Evolutionary conservation across 1,140 invertebrate genomes (phyloP), one percentile per base, ranked within the genome.

Genomic region (Sweltsa coloradensis): DNA sequence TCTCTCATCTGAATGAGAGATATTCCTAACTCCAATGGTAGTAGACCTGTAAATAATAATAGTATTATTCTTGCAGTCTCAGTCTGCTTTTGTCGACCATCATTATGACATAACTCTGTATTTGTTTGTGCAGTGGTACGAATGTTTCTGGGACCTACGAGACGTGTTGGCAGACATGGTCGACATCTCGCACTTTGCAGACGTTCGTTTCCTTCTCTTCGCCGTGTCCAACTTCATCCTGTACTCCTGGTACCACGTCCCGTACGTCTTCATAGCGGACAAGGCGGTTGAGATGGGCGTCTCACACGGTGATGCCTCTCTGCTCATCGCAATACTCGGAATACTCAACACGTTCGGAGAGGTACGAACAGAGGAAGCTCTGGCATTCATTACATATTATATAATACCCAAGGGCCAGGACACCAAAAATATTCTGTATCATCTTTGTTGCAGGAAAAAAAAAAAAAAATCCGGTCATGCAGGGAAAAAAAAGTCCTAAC

Each of bases 201-300:
- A 85, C 59, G 68, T 78, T 1, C 73, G 74, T 34, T 89, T 85
- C 63, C 63, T 85, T n/a, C 63, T 89, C 24, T 89, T 89, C 65
- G 77, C 84, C 9, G 61, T 90, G 11, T 89, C 85, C 34, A 91
- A 90, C 65, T 88, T 89, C 60, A 69, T 90, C 3, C 68, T 91
- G 34, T 89, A 90, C 67, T 81, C 81, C 37, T 91, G 85, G 83
- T 89, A 89, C 63, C 85, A 90, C 63, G 84, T 89, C 25, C 85
- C 85, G 21, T 90, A 91, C 59, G 81, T 91, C 46, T 91, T 89
- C 66, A 72, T 90, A 41, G 76, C 81, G 13, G 85, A 89, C 60
- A 74, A 82, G 58, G 83, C 82, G 7, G 76, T 74, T 47, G 74
- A 74, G 53, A 72, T 78, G 63, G 81, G 81, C n/a, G 79, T 79